These are phyloP conservation scores for Mormyrops boulengeri DNA, from an alignment of 2,797 vertebrate species.

Conservation along the genomic window DNA sequence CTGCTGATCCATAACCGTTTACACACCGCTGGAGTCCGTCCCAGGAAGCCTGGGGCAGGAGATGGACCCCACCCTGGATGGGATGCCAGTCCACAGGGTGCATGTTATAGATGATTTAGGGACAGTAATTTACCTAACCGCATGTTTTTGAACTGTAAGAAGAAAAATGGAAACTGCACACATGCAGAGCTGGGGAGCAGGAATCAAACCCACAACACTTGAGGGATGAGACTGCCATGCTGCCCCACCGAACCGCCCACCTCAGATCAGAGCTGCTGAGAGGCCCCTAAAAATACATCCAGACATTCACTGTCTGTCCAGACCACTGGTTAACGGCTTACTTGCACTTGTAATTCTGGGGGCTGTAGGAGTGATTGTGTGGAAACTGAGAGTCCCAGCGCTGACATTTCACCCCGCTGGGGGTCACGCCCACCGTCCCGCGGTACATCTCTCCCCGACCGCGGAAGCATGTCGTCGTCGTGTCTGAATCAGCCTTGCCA, in stretches of 20 bases:
- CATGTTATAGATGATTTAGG: background rate
- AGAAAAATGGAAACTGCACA: background rate
- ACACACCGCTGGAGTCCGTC: background rate
- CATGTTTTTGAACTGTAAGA: constrained; percentile 2
- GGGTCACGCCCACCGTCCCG: constrained; percentile 69
- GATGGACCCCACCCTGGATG: background rate
- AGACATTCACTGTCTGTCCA: background rate
- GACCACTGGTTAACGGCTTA: constrained; percentile 58
- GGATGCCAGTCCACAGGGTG: background rate
- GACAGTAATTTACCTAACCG: background rate
- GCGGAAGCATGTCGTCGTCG: constrained; percentile 69
- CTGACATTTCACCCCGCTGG: constrained; percentile 81
- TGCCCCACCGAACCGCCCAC: background rate
- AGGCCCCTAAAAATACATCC: background rate
- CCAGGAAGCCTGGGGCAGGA: background rate
- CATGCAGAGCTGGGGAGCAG: background rate
- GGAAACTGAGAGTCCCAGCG: constrained; percentile 90
- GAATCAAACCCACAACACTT: background rate
- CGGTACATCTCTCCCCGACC: constrained; percentile 81
- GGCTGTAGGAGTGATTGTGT: constrained; percentile 82
- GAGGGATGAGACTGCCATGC: background rate
- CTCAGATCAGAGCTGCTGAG: background rate
- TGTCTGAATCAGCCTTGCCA: constrained; percentile 51
- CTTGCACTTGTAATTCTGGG: constrained; percentile 93
- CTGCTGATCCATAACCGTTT: background rate